Percentiles rank a stretch among this genome's conserved stretches.
These are phyloP conservation scores for Sitobion miscanthi DNA, from an alignment of 1,140 invertebrate genomes.

Conservation along the genomic window DNA sequence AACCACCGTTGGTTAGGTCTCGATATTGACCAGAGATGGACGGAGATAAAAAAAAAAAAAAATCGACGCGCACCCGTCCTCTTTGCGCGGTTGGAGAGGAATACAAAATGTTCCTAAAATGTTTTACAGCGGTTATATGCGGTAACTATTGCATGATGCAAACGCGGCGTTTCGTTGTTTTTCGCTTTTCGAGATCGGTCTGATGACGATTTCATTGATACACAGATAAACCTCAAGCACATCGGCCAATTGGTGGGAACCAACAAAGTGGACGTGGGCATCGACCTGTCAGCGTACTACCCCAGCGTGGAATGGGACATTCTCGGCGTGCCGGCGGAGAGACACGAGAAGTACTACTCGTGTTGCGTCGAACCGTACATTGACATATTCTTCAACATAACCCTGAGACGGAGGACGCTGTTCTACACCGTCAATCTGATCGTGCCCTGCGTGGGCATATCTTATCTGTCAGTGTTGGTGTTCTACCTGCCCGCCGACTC, in stretches of 20 bases:
- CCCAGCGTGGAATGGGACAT: slow-evolving; percentile 98
- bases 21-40: not conserved
- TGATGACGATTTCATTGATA: not conserved
- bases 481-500: slow-evolving; percentile 99
- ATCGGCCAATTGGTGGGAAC: slow-evolving; percentile 82
- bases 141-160: too few species aligned
- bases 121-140: not conserved
- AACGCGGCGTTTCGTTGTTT: not conserved
- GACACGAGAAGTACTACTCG: slow-evolving; percentile 88
- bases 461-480: slow-evolving; percentile 88
- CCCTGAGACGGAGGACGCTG: slow-evolving; percentile 89
- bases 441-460: slow-evolving; percentile 91
- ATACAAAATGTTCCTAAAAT: not conserved
- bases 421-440: slow-evolving; percentile 97
- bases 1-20: not conserved
- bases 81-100: not conserved
- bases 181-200: not conserved
- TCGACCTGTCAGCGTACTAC: slow-evolving; percentile 92
- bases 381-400: slow-evolving; percentile 99
- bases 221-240: slow-evolving; percentile 88
- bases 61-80: not conserved
- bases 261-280: slow-evolving; percentile 84
- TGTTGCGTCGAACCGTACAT: slow-evolving; percentile 86
- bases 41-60: not conserved
- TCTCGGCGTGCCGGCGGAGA: slow-evolving; percentile 86